Percentiles rank a stretch among this genome's conserved stretches.
Evolutionary conservation across 2,113 vertebrate species (phyloP).

Genomic region (Gadus macrocephalus): DNA sequence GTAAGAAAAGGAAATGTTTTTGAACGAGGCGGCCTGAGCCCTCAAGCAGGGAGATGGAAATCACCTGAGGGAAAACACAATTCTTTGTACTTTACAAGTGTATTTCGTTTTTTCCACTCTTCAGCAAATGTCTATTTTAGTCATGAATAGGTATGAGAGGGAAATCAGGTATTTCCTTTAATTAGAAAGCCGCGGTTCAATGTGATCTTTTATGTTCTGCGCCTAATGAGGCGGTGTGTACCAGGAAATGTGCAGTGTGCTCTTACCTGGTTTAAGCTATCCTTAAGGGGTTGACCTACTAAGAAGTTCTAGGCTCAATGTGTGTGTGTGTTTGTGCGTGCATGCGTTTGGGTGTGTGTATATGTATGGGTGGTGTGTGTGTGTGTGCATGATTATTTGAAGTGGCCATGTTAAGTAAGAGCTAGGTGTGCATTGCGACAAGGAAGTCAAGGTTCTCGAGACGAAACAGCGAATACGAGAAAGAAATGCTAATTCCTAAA

Average conservation of each 20-base stretch:
- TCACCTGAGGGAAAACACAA: constrained; percentile 57
- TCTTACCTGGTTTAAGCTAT: constrained; percentile 64
- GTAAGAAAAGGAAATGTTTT: too few relatives aligned
- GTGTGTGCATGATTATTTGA: constrained; percentile 8
- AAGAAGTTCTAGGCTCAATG: constrained; percentile 54
- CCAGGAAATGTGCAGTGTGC: constrained; percentile 56
- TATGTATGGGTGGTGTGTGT: neutral
- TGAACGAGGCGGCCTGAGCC: constrained; percentile 19
- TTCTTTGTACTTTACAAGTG: constrained; percentile 56
- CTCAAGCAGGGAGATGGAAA: constrained; percentile 46
- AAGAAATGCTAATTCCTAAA: constrained; percentile 53
- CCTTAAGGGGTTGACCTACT: constrained; percentile 65
- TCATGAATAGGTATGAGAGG: constrained; percentile 70
- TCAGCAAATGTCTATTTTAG: constrained; percentile 56
- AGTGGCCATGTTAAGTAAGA: constrained; percentile 28
- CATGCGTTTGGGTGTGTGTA: neutral
- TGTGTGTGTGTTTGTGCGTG: neutral
- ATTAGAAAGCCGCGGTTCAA: constrained; percentile 63
- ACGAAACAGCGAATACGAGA: constrained; percentile 44
- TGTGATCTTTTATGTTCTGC: constrained; percentile 66
- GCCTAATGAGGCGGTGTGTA: constrained; percentile 63
- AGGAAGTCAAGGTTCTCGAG: constrained; percentile 32
- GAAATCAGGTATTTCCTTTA: constrained; percentile 67
- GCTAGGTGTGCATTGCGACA: constrained; percentile 37
- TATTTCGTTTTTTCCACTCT: constrained; percentile 12